A percentile compares a stretch with the other conserved stretches of the same genome.
Evolutionary conservation across 2,113 vertebrate genomes (phyloP).

Genomic region (Rhipidura dahli): DNA sequence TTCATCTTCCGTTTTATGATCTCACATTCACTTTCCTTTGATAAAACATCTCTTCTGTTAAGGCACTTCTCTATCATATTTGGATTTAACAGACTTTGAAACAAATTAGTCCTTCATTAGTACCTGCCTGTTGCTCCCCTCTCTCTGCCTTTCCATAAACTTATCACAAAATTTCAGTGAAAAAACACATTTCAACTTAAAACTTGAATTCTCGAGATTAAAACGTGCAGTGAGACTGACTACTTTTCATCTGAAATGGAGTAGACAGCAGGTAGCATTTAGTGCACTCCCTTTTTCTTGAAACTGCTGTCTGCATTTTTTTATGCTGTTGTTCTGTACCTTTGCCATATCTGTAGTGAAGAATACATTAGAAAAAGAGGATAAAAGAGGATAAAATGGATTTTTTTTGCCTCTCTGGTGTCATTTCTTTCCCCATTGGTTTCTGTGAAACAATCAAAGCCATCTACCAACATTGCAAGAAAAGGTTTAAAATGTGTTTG

Average conservation of each 20-base stretch:
- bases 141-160: not conserved
- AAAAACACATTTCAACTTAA: not conserved
- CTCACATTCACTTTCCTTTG: not conserved
- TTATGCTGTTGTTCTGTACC: not conserved
- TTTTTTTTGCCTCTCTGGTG: not conserved
- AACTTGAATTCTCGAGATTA: not conserved
- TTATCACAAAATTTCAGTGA: not conserved
- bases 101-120: not conserved
- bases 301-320: not conserved
- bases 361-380: not conserved
- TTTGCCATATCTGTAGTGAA: not conserved
- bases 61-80: not conserved
- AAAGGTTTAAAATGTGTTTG: not conserved
- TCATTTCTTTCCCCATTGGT: not conserved
- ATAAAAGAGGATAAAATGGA: not conserved
- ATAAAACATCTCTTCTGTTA: not conserved
- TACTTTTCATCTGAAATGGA: not conserved
- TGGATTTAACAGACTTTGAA: not conserved
- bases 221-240: not conserved
- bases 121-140: not conserved
- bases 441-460: not conserved
- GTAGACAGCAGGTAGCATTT: not conserved
- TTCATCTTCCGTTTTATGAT: not conserved
- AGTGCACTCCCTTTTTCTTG: not conserved
- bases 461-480: not conserved